phyloP scores from a whole-genome alignment of 1,140 invertebrate genomes.

The Laodelphax striatellus region DNA sequence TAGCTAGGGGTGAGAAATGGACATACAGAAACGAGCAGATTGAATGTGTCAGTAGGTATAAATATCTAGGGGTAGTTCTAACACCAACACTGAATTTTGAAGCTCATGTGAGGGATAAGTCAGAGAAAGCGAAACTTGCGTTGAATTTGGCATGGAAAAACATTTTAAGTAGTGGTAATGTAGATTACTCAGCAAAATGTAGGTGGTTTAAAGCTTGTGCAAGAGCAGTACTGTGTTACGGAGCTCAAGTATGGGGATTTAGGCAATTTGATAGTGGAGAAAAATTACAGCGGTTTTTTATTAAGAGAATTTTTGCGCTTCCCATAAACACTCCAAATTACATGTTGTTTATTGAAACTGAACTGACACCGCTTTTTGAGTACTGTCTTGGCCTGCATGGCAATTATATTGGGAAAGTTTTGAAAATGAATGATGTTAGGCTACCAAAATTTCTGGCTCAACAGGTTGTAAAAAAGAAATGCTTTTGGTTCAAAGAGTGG shows the following conservation, averaged over 20 bases:
- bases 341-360: conserved; percentile 3
- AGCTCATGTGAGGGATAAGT: neutral
- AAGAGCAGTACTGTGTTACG: neutral
- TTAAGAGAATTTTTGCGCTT: neutral
- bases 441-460: neutral
- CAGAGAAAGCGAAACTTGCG: neutral
- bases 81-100: neutral
- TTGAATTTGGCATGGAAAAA: neutral
- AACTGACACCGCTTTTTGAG: neutral
- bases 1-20: neutral
- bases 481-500: neutral
- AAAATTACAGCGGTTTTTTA: neutral
- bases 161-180: neutral
- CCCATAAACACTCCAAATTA: neutral
- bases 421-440: neutral
- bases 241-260: neutral
- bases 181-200: neutral
- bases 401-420: neutral
- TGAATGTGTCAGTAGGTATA: conserved; percentile 2
- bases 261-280: neutral
- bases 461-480: neutral
- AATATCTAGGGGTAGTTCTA: conserved; percentile 12
- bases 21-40: neutral
- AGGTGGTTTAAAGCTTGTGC: neutral
- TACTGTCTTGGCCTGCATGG: neutral